Conservation (phyloP, 2,888 invertebrate species). For the Drosophila antonietae region DNA sequence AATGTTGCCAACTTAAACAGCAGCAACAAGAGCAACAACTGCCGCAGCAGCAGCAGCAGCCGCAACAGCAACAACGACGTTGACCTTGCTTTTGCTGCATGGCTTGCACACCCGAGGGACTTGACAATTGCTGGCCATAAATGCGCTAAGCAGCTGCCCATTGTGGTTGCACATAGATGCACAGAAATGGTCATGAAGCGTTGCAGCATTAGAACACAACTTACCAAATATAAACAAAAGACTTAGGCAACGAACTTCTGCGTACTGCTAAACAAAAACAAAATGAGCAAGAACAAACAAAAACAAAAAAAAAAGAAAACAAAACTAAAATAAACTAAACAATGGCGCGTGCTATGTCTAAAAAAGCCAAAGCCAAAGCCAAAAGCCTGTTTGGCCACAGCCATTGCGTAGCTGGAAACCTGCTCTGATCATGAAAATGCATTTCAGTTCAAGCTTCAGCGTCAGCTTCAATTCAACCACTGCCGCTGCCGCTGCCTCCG, state of each 20-base stretch:
- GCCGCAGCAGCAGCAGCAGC: slow-evolving; percentile 9
- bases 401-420: slow-evolving; percentile 78
- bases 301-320: neutral
- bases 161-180: slow-evolving; percentile 40
- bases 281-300: neutral
- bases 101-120: slow-evolving; percentile 61
- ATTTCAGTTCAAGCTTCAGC: slow-evolving; percentile 29
- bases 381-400: slow-evolving; percentile 70
- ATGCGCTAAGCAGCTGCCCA: slow-evolving; percentile 78
- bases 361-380: slow-evolving; percentile 56
- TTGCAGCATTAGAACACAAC: slow-evolving; percentile 67
- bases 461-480: neutral
- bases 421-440: slow-evolving; percentile 79
- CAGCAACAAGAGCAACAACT: slow-evolving; percentile 15
- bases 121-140: slow-evolving; percentile 77
- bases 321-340: slow-evolving; percentile 54
- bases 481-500: neutral
- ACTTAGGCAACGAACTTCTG: slow-evolving; percentile 77
- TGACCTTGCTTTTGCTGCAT: slow-evolving; percentile 70
- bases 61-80: slow-evolving; percentile 33
- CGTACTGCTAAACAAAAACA: slow-evolving; percentile 34
- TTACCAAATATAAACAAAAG: slow-evolving; percentile 77
- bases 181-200: slow-evolving; percentile 41
- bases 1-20: slow-evolving; percentile 36
- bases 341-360: slow-evolving; percentile 76